These are phyloP conservation scores for Sebastes itinus DNA, from an alignment of 2,797 vertebrate genomes.

Conservation along the genomic window DNA sequence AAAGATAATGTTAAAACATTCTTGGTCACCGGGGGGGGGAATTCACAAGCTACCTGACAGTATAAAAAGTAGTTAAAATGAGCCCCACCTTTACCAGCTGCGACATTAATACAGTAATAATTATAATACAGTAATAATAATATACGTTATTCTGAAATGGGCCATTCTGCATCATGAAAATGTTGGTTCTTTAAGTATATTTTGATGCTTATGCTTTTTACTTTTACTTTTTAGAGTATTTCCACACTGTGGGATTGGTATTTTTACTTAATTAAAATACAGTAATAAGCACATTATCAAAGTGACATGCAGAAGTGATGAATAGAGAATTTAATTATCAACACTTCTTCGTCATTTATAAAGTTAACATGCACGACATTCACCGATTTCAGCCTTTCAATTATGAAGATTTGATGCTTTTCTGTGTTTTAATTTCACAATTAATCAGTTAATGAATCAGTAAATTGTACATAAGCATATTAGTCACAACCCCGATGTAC, in stretches of 20 bases:
- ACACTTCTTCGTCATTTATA: not conserved
- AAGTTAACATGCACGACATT: not conserved
- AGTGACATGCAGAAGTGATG: not conserved
- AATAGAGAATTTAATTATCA: not conserved
- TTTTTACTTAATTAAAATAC: not conserved
- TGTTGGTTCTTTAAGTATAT: not conserved
- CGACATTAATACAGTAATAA: not conserved
- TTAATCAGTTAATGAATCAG: not conserved
- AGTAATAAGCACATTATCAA: not conserved
- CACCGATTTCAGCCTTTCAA: not conserved
- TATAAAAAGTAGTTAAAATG: no score
- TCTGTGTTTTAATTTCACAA: not conserved
- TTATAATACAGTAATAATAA: not conserved
- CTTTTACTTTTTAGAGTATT: not conserved
- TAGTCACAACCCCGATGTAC: not conserved
- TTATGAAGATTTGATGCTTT: not conserved
- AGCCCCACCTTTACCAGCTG: not conserved
- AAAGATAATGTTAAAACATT: not conserved
- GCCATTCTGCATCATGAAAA: not conserved
- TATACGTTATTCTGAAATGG: not conserved
- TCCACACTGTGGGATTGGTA: not conserved
- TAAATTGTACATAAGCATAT: not conserved
- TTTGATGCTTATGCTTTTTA: not conserved
- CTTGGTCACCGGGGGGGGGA: not conserved
- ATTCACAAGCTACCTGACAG: not conserved